Conservation (phyloP, 2,113 vertebrate genomes). For the Microtus ochrogaster region DNA sequence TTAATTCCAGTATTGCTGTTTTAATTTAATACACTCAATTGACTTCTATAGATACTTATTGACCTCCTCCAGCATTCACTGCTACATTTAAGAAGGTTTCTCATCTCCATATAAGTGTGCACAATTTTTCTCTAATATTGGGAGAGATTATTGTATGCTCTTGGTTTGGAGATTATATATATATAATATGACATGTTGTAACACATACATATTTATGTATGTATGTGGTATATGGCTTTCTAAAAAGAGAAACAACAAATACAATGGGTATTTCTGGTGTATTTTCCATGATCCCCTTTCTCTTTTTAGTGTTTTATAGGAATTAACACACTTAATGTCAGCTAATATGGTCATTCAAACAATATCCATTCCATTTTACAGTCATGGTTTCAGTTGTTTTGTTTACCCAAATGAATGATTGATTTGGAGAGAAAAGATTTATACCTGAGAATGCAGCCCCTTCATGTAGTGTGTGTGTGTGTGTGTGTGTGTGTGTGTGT, state of each 20-base stretch:
- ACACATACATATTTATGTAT: background rate
- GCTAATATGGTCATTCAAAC: background rate
- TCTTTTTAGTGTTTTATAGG: background rate
- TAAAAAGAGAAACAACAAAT: slow-evolving; percentile 34
- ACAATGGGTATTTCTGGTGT: background rate
- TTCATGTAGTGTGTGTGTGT: background rate
- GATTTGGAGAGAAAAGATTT: background rate
- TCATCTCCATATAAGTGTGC: background rate
- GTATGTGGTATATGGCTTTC: background rate
- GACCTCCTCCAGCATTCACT: background rate
- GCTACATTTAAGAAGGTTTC: background rate
- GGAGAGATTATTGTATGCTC: background rate
- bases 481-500: background rate
- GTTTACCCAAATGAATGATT: background rate
- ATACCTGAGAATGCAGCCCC: background rate
- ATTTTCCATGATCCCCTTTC: background rate
- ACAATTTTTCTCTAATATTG: background rate
- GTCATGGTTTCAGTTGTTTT: background rate
- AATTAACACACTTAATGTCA: background rate
- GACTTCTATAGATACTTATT: background rate
- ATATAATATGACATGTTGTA: background rate
- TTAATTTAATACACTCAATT: background rate
- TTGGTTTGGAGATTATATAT: background rate
- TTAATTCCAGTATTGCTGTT: background rate
- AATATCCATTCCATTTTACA: background rate